A percentile compares a stretch with the other conserved stretches of the same genome.
These are phyloP conservation scores for Leptodactylus fallax DNA, from an alignment of 2,797 vertebrate genomes.

Conservation along the genomic window DNA sequence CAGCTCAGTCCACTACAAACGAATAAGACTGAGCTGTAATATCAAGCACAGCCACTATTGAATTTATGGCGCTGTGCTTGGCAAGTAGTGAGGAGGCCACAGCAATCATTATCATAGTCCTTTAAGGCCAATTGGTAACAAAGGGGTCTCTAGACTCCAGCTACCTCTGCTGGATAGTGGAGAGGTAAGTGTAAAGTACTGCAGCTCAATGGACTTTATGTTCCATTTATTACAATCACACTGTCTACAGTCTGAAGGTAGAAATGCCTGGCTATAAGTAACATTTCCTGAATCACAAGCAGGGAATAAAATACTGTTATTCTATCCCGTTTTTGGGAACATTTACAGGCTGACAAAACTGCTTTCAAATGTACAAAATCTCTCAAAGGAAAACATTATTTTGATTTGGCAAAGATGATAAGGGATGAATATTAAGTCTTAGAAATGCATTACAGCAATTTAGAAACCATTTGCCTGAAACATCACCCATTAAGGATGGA, in stretches of 20 bases:
- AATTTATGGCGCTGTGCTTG: too few species aligned
- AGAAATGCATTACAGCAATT: conserved; percentile 64
- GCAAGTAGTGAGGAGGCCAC: too few species aligned
- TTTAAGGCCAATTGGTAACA: too few species aligned
- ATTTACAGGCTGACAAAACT: conserved; percentile 59
- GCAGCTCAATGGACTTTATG: not conserved
- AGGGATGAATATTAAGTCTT: conserved; percentile 64
- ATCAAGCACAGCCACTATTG: too few species aligned
- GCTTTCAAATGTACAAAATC: conserved; percentile 62
- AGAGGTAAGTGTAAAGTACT: too few species aligned
- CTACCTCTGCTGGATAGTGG: too few species aligned
- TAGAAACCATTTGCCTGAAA: conserved; percentile 64
- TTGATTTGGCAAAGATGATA: conserved; percentile 65
- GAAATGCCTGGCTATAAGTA: conserved; percentile 24
- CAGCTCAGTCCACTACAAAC: too few species aligned
- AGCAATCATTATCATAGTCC: too few species aligned
- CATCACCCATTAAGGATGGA: conserved; percentile 62
- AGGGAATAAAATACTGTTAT: conserved; percentile 44
- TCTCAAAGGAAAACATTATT: conserved; percentile 64
- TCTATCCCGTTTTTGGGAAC: conserved; percentile 57
- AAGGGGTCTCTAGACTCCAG: too few species aligned
- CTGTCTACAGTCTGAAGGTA: not conserved
- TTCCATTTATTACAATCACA: not conserved
- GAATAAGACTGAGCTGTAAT: too few species aligned
- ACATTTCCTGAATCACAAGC: conserved; percentile 27